Base-by-base conservation (phyloP, 2,888 invertebrate species). In the Ectemnius cavifrons region DNA sequence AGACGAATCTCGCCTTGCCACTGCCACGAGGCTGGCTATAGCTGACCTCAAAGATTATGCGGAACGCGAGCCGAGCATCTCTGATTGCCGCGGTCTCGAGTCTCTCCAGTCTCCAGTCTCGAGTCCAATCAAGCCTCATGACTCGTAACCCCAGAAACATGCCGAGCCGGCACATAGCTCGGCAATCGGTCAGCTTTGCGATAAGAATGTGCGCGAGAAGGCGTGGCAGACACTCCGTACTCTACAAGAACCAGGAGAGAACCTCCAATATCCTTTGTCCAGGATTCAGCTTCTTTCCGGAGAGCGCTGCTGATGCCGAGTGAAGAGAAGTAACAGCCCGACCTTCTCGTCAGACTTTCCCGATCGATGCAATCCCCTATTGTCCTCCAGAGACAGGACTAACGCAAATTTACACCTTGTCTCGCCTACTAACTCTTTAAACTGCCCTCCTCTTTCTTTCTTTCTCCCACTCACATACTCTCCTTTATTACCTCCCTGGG, bases 1-100 rank as follows among this genome's bases (percentile, higher is more conserved):
- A 79, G 79, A 77, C 64, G 73, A 73, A 75, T 76, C 76, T 72
- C 59, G 68, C 60, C 60, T 47, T 68, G 64, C 69, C 75, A 75
- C 75, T 75, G 75, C 69, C 78, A 71, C 58, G 71, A 73, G 67
- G 73, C 62, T 37, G 28, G 4, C 23, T 23, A 1, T 23, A 11
- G 37, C 37, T 73, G 73, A 78, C 77, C 76, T 77, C 77, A 58
- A 67, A 65, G 52, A 52, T 52, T 52, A 52, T 52, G 52, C 52
- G 52, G 52, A 52, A 52, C 52, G 16, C 52, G 52, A 52, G 52
- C 52, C 52, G 52, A 52, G 52, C n/a, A 59, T 37, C 16, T 59
- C 59, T 27, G 28, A 59, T 27, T 59, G n/a, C 52, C 52, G 14
- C n/a, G 52, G 52, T 11, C 16, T 37, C 14, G 14, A 52, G 14